Conservation (phyloP, 2,797 vertebrate genomes). For the Setipinna tenuifilis region DNA sequence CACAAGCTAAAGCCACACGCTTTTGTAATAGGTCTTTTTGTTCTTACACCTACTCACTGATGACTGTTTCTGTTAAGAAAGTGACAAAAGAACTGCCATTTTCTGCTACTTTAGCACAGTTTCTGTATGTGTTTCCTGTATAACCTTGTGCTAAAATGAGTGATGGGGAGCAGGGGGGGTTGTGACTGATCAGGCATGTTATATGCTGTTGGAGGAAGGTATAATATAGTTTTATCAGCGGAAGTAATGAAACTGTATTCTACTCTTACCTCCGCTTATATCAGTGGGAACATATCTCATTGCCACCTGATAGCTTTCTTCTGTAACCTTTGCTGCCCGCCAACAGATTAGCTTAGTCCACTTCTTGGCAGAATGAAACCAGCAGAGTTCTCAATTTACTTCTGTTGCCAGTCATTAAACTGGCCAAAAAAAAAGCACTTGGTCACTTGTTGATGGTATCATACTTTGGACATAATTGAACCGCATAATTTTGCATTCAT, state of each 20-base stretch:
- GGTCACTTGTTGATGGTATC: slow-evolving; percentile 22
- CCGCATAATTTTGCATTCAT: slow-evolving; percentile 23
- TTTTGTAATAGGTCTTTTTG: not conserved
- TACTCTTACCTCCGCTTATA: not conserved
- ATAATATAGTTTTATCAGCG: not conserved
- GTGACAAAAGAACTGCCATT: not conserved
- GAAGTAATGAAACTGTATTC: not conserved
- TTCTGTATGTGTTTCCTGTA: not conserved
- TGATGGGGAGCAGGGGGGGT: not conserved
- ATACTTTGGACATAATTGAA: slow-evolving; percentile 16
- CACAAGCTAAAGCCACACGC: not conserved
- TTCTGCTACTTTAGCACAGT: not conserved
- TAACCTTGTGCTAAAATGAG: not conserved
- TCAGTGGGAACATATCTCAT: not conserved
- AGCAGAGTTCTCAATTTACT: slow-evolving; percentile 16
- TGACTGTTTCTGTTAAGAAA: not conserved
- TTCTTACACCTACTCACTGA: not conserved
- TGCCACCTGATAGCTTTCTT: not conserved
- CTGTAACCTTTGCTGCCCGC: not conserved
- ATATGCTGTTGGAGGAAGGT: not conserved
- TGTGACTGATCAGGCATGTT: not conserved
- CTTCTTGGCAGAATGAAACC: not conserved
- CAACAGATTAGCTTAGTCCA: not conserved
- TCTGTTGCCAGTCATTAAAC: slow-evolving; percentile 6
- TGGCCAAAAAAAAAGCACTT: slow-evolving; percentile 9